phyloP scores from a whole-genome alignment of 2,888 invertebrate species.

The Oxyteleia sp. region DNA sequence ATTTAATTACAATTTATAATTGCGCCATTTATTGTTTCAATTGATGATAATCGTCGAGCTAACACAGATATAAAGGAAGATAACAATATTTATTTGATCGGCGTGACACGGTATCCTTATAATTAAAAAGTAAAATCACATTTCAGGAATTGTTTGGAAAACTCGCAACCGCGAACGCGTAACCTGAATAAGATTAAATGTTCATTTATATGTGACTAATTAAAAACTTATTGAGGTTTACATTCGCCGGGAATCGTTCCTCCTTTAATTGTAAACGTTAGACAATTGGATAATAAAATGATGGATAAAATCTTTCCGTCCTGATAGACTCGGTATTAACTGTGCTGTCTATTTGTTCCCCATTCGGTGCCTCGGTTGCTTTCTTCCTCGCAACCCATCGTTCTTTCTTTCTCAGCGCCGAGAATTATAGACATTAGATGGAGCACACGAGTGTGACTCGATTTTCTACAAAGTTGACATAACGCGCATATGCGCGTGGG shows the following conservation, averaged over 20 bases:
- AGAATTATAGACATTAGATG: constrained; percentile 50
- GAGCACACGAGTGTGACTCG: constrained; percentile 44
- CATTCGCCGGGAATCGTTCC: constrained; percentile 43
- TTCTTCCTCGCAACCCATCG: constrained; percentile 33
- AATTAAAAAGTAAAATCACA: constrained; percentile 2
- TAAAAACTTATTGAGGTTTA: constrained; percentile 52
- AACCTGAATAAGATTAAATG: constrained; percentile 16
- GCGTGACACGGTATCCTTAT: too few relatives aligned
- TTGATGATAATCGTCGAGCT: not conserved
- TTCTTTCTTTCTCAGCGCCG: constrained; percentile 29
- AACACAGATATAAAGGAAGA: not conserved
- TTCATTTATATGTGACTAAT: constrained; percentile 32
- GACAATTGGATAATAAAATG: too few relatives aligned
- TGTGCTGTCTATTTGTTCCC: constrained; percentile 53
- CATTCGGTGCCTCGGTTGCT: constrained; percentile 61
- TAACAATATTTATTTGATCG: not conserved
- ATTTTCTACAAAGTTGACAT: constrained; percentile 66
- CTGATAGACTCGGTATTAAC: constrained; percentile 67
- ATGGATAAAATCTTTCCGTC: constrained; percentile 71
- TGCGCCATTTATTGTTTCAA: not conserved
- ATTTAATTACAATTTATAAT: constrained; percentile 45
- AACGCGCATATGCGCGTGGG: constrained; percentile 63
- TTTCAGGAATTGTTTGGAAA: not conserved
- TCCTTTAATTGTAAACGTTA: too few relatives aligned
- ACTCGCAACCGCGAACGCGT: too few relatives aligned